Percentiles rank a stretch among this genome's conserved stretches.
Evolutionary conservation across 2,888 invertebrate genomes (phyloP).

Genomic region (Pimpla rufipes): DNA sequence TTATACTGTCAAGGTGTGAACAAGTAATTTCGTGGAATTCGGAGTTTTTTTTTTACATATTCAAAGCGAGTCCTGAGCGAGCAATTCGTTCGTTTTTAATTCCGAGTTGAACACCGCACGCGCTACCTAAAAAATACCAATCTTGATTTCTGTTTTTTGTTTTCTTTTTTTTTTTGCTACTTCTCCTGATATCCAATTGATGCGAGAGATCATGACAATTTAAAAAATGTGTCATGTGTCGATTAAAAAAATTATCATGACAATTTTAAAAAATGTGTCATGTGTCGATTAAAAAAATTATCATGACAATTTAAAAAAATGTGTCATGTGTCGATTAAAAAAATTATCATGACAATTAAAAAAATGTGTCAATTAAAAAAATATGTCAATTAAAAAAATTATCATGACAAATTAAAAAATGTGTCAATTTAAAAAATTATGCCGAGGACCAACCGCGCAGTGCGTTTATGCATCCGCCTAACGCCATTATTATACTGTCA

Average conservation of each 20-base stretch:
- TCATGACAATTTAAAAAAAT: too few relatives aligned
- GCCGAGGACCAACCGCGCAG: background rate
- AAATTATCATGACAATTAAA: too few relatives aligned
- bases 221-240: too few relatives aligned
- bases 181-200: conserved; percentile 15
- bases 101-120: background rate
- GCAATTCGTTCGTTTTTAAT: conserved; percentile 19
- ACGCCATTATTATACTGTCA: conserved; percentile 22
- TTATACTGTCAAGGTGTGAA: conserved; percentile 9
- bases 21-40: conserved; percentile 3
- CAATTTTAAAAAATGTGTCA: too few relatives aligned
- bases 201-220: conserved; percentile 54
- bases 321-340: too few relatives aligned
- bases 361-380: too few relatives aligned
- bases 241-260: too few relatives aligned
- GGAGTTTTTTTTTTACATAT: conserved; percentile 5
- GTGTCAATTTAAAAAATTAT: conserved; percentile 14
- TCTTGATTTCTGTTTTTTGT: background rate
- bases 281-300: too few relatives aligned
- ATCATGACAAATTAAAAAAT: too few relatives aligned
- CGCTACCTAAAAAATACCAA: conserved; percentile 38
- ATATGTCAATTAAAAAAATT: too few relatives aligned
- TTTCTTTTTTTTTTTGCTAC: background rate
- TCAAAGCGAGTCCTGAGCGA: background rate
- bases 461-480: background rate